Evolutionary conservation across 2,888 invertebrate species (phyloP), one percentile per base, ranked within the genome.

Genomic region (Hydriomena furcata): DNA sequence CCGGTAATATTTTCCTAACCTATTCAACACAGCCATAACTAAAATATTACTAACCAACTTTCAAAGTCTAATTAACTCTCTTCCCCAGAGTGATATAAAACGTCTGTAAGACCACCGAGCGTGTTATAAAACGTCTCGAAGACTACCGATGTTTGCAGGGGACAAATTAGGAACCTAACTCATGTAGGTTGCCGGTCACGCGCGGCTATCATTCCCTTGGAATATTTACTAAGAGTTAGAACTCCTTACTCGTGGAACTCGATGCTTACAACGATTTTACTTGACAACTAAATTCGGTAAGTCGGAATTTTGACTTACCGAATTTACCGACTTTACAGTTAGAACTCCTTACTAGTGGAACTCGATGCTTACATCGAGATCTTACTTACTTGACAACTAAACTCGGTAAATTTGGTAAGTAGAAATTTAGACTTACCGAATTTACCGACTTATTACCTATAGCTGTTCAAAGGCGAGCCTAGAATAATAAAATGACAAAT

Each of bases 91-190:
- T 30, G 31, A 38, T 66, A 61, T 46, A 50, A 46, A 42, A 35
- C 31, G 48, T 43, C 43, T 36, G 7, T 30, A 38, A 37, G 51
- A 44, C 44, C 7, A 35, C 36, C 69, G 66, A 61, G 67, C 66
- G 61, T 59, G 36, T 52, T 67, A 61, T 48, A 52, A 42, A 46
- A 47, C 30, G 48, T 47, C 43, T 36, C 10, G 28, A 37, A 41
- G 45, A 44, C 50, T 21, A 34, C 28, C 31, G 32, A 35, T 68
- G 73, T 73, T 76, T 74, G 66, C 63, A 49, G 67, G 71, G 55
- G 66, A 73, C 74, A 79, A 80, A 83, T 84, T 79, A 82, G 82
- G 73, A 72, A 17, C 17, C 17, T 17, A 68, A 68, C 72, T 34
- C 28, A 30, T 41, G 76, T 68, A 61, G 58, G 60, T 65, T 70